Conservation (phyloP, 2,888 invertebrate species). For the Cremastobaeus sp. region DNA sequence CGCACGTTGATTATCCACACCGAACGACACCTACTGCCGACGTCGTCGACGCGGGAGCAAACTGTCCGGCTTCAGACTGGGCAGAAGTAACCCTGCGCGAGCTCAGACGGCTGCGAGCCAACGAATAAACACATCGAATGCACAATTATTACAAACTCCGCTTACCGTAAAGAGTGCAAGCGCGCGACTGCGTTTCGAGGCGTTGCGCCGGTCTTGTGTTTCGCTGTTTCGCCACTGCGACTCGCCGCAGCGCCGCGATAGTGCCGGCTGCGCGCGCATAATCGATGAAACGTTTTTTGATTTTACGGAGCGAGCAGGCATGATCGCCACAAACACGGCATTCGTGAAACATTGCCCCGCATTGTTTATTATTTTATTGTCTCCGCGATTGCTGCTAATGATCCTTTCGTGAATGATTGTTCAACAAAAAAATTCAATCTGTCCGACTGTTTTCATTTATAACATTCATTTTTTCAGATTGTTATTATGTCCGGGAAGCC, state of each 20-base stretch:
- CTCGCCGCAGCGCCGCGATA: conserved; percentile 64
- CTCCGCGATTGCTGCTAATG: no score
- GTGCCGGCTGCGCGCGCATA: conserved; percentile 61
- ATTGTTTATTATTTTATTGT: not conserved
- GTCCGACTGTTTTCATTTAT: no score
- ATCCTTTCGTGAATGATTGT: no score
- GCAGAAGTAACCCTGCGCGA: conserved; percentile 16
- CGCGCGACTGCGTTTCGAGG: conserved; percentile 71
- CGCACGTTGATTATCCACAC: conserved; percentile 39
- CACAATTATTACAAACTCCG: conserved; percentile 64
- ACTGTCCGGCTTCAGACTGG: conserved; percentile 31
- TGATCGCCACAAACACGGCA: conserved; percentile 14
- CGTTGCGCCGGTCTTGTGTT: conserved; percentile 67
- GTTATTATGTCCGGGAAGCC: no score
- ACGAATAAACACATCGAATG: conserved; percentile 57
- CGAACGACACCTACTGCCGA: conserved; percentile 46
- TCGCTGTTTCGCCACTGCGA: conserved; percentile 60
- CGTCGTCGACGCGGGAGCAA: conserved; percentile 9
- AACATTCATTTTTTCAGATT: no score
- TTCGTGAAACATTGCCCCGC: conserved; percentile 7
- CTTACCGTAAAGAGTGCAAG: conserved; percentile 72
- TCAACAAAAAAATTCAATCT: no score
- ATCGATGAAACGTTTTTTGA: conserved; percentile 58
- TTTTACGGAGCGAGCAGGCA: conserved; percentile 41
- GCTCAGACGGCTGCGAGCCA: conserved; percentile 50